Evolutionary conservation across 2,888 invertebrate species (phyloP), one percentile per base, ranked within the genome.

Genomic region (Drosophila yooni): DNA sequence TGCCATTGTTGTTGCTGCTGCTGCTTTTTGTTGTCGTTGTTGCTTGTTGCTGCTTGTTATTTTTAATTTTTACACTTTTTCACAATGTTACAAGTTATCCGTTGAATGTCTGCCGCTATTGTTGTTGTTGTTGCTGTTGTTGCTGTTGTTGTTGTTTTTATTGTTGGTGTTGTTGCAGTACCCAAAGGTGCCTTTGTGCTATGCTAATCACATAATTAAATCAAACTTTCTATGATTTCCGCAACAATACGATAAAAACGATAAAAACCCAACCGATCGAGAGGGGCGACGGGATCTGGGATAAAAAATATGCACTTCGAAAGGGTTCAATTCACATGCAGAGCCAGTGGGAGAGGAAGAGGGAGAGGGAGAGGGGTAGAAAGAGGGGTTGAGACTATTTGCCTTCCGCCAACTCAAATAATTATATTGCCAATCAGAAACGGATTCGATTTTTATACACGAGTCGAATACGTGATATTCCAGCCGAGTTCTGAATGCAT

Each of bases 171-270:
- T 50, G 63, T 25, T 61, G 50, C 3, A 50, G 65, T 21, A 33
- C 50, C 75, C 76, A 60, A 62, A 71, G 76, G 84, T 73, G 75
- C 84, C 84, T 84, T 84, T 88, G 79, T 88, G 78, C 76, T 76
- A 86, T 81, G 88, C 83, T 86, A 86, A 86, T 88, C 86, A 85
- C 79, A 85, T 86, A 86, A 86, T 86, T 88, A 86, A 85, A 88
- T 88, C 83, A 77, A 88, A 84, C 85, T 86, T 88, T 86, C 85
- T 83, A 85, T 77, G 81, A 81, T 85, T 88, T 85, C 85, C 83
- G 82, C 70, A 76, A 74, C 54, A 31, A 11, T n/a, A 18, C 64
- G 50, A 65, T 61, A 58, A 46, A 25, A 7, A 11, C 18, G 7
- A 56, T 11, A 38, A 21, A 27, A 31, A 13, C 8, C 15, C 27